A percentile compares a stretch with the other conserved stretches of the same genome.
These are phyloP conservation scores for Chrysolina oricalcia DNA, from an alignment of 2,888 invertebrate genomes.

Conservation along the genomic window DNA sequence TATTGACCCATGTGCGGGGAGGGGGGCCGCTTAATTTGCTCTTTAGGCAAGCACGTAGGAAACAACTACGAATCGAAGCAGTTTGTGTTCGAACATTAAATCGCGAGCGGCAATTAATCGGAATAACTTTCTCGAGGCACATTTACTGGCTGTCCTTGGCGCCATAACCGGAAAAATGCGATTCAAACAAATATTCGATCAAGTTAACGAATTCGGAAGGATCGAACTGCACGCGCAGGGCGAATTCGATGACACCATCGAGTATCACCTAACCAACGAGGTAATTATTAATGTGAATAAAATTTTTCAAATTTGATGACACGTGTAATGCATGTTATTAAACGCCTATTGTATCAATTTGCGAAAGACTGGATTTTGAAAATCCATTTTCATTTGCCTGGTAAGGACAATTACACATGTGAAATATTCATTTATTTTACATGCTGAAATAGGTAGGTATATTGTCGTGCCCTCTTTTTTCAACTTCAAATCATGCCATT, in stretches of 20 bases:
- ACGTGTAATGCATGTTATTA: too few relatives aligned
- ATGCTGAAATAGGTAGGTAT: too few relatives aligned
- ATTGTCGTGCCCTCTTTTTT: too few relatives aligned
- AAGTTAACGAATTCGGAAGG: conserved; percentile 59
- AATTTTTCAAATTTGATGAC: background rate
- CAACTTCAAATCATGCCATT: too few relatives aligned
- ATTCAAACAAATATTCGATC: conserved; percentile 58
- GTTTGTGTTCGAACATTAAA: conserved; percentile 9
- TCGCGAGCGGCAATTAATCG: conserved; percentile 8
- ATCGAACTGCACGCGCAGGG: conserved; percentile 52
- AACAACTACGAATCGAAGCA: background rate
- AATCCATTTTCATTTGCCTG: too few relatives aligned
- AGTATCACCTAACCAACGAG: conserved; percentile 12
- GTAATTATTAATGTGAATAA: background rate
- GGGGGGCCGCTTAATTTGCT: conserved; percentile 2
- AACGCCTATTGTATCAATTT: too few relatives aligned
- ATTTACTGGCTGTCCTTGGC: conserved; percentile 17
- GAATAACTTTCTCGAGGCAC: conserved; percentile 19
- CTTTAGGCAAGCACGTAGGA: background rate
- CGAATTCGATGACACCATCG: conserved; percentile 47
- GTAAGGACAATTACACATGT: too few relatives aligned
- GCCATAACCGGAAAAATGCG: conserved; percentile 53
- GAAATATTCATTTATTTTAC: too few relatives aligned
- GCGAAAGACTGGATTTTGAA: too few relatives aligned
- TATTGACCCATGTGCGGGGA: conserved; percentile 9